Evolutionary conservation across 2,888 invertebrate genomes (phyloP).

Genomic region (Chamaedrilus cognettii): DNA sequence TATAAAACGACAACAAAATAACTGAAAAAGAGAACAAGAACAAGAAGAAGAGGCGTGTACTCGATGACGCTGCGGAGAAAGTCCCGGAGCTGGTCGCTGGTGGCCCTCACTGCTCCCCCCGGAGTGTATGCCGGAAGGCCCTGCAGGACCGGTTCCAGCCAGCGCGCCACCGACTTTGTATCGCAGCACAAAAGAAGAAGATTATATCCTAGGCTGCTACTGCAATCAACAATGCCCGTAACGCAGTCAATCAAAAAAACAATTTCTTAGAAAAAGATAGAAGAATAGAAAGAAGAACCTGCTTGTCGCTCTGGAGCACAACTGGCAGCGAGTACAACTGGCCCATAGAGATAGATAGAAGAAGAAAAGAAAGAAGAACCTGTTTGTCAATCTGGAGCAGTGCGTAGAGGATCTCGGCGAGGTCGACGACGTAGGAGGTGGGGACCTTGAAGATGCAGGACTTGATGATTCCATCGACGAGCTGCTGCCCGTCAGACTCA

Average conservation of each 20-base stretch:
- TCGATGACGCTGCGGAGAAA: background rate
- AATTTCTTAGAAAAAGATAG: no score
- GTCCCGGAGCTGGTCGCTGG: background rate
- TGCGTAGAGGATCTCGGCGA: background rate
- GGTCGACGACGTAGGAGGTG: background rate
- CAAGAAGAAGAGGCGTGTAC: background rate
- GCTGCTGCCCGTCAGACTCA: background rate
- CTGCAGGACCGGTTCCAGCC: background rate
- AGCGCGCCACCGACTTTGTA: background rate
- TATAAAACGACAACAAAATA: background rate
- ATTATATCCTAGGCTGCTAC: no score
- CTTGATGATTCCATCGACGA: background rate
- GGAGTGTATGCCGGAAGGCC: background rate
- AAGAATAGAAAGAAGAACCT: background rate
- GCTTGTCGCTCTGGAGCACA: background rate
- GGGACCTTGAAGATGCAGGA: background rate
- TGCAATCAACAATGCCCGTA: no score
- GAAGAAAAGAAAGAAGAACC: background rate
- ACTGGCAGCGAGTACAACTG: no score
- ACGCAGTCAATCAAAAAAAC: background rate
- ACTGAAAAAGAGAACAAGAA: no score
- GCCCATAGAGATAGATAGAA: no score
- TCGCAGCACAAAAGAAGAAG: background rate
- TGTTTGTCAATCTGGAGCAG: background rate
- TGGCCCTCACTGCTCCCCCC: background rate